These are phyloP conservation scores for Gracilinanus agilis DNA, from an alignment of 2,113 vertebrate genomes.

Conservation along the genomic window DNA sequence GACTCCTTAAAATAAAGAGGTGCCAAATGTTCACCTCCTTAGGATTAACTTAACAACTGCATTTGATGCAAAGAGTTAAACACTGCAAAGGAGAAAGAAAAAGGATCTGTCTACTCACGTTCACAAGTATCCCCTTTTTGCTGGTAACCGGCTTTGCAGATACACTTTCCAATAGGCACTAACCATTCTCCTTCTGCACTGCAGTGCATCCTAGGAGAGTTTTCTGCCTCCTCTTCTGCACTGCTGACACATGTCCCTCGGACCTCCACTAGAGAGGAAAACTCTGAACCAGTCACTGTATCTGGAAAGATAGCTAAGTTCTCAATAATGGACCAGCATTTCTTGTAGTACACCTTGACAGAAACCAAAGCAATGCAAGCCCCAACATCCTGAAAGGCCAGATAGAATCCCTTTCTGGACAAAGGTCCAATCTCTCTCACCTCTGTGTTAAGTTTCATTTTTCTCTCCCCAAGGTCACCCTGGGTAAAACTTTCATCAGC, in stretches of 20 bases:
- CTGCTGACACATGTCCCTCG: slow-evolving; percentile 95
- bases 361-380: slow-evolving; percentile 99
- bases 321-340: slow-evolving; percentile 99
- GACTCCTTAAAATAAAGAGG: neutral
- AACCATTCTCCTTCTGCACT: slow-evolving; percentile 99
- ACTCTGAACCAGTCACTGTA: slow-evolving; percentile 99
- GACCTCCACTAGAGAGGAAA: slow-evolving; percentile 99
- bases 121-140: slow-evolving; percentile 98
- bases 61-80: neutral
- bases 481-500: slow-evolving; percentile 99
- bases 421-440: slow-evolving; percentile 98
- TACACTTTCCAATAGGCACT: slow-evolving; percentile 99
- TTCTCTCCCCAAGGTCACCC: slow-evolving; percentile 98
- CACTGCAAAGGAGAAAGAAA: slow-evolving; percentile 44
- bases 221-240: slow-evolving; percentile 97
- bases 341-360: slow-evolving; percentile 99
- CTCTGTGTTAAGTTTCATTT: slow-evolving; percentile 99
- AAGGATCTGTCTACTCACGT: slow-evolving; percentile 90
- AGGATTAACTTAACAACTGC: neutral
- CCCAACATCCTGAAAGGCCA: slow-evolving; percentile 99
- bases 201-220: slow-evolving; percentile 99
- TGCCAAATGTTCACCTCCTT: slow-evolving; percentile 36
- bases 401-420: slow-evolving; percentile 97
- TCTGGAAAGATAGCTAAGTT: slow-evolving; percentile 99
- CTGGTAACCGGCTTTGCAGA: slow-evolving; percentile 98